phyloP scores from a whole-genome alignment of 2,888 invertebrate genomes.

The Amphiduros pacificus region DNA sequence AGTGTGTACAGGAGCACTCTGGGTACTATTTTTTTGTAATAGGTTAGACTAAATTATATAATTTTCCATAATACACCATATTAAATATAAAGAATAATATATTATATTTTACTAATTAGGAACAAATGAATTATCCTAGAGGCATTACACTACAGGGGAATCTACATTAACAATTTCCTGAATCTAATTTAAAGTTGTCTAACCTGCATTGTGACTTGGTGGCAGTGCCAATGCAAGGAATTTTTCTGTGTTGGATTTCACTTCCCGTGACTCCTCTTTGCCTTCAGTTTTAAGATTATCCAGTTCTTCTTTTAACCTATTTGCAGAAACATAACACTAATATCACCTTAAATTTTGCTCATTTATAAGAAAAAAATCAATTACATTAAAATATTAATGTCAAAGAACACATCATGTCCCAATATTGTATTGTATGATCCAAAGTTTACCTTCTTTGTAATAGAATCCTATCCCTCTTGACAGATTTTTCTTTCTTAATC shows the following conservation, averaged over 20 bases:
- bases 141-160: no score
- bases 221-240: constrained; percentile 51
- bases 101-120: no score
- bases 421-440: no score
- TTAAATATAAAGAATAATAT: no score
- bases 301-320: constrained; percentile 46
- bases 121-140: no score
- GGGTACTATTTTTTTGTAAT: no score
- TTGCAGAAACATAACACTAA: constrained; percentile 11
- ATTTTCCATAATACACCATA: no score
- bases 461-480: constrained; percentile 51
- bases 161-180: no score
- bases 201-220: constrained; percentile 53
- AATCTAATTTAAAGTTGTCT: no score
- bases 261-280: constrained; percentile 40
- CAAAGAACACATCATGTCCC: no score
- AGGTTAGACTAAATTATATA: no score
- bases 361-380: background rate
- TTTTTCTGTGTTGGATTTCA: constrained; percentile 49
- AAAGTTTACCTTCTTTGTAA: constrained; percentile 48
- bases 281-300: constrained; percentile 32
- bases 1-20: no score
- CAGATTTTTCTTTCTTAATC: constrained; percentile 48
- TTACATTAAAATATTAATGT: background rate
- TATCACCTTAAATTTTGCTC: background rate